Percentiles rank a stretch among this genome's conserved stretches.
These are phyloP conservation scores for Stichodactyla helianthus DNA, from an alignment of 64 coral and sea anemone species.

Conservation along the genomic window DNA sequence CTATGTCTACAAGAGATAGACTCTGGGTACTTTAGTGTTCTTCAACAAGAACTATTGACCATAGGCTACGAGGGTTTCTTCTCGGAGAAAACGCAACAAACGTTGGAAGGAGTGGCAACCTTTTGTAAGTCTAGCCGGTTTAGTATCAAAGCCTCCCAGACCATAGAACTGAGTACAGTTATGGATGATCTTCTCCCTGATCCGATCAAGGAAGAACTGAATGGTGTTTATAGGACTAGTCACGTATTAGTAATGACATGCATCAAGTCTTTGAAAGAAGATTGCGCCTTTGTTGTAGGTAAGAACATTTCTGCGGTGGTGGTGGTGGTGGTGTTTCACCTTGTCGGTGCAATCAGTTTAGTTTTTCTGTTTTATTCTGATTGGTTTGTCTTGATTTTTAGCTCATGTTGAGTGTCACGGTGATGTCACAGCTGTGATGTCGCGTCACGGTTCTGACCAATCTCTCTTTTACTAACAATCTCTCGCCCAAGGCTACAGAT, in stretches of 20 bases:
- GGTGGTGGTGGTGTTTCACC: too few species aligned
- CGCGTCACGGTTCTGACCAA: too few species aligned
- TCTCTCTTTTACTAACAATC: too few species aligned
- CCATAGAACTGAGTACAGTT: neutral
- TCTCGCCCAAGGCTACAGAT: too few species aligned
- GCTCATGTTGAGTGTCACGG: too few species aligned
- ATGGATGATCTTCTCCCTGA: neutral
- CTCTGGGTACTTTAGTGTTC: constrained; percentile 15
- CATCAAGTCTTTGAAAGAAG: neutral
- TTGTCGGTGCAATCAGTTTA: too few species aligned
- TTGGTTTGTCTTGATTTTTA: too few species aligned
- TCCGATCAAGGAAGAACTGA: neutral
- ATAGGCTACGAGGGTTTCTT: constrained; percentile 39
- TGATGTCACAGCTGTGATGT: too few species aligned
- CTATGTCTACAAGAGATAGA: constrained; percentile 59
- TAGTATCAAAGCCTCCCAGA: neutral
- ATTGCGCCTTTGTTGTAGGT: neutral
- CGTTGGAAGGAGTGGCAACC: constrained; percentile 25
- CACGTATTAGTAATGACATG: neutral
- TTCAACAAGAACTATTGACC: neutral
- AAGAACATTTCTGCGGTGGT: neutral
- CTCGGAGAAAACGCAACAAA: neutral
- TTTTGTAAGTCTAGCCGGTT: constrained; percentile 16
- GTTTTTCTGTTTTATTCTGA: too few species aligned
- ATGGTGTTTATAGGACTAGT: neutral